Conservation (phyloP, 2,888 invertebrate genomes). For the Oscheius myriophilus region DNA sequence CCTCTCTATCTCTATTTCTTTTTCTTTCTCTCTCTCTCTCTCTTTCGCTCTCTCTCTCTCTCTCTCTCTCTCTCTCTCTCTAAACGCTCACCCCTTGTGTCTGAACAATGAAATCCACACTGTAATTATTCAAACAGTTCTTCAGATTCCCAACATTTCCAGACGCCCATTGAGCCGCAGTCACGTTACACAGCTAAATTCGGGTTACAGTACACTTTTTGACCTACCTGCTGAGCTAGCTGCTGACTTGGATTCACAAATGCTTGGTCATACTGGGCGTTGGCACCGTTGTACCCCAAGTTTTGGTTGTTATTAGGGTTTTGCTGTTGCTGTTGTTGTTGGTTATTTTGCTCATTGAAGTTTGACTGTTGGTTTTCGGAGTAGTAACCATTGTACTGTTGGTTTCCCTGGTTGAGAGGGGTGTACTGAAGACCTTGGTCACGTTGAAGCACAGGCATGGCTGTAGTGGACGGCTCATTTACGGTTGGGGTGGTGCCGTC, state of each 20-base stretch:
- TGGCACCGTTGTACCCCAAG: constrained; percentile 15
- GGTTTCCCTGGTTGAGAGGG: constrained; percentile 15
- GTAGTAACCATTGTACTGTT: constrained; percentile 24
- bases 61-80: not conserved
- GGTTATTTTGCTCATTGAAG: not conserved
- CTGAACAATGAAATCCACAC: constrained; percentile 55
- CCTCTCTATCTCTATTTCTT: no score
- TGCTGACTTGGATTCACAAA: constrained; percentile 50
- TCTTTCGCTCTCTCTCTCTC: not conserved
- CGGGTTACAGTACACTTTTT: not conserved
- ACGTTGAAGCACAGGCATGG: constrained; percentile 28
- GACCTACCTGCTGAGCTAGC: constrained; percentile 35
- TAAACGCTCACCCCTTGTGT: constrained; percentile 35
- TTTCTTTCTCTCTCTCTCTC: not conserved
- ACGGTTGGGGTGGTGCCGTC: constrained; percentile 26
- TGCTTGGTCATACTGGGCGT: constrained; percentile 33
- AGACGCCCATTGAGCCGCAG: constrained; percentile 44
- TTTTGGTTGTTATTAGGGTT: not conserved
- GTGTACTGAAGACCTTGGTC: constrained; percentile 33
- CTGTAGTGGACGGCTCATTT: constrained; percentile 13
- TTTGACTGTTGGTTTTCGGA: constrained; percentile 6
- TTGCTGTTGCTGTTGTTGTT: constrained; percentile 18
- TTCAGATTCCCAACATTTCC: constrained; percentile 45
- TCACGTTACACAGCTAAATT: constrained; percentile 52
- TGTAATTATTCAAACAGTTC: constrained; percentile 54